Percentiles rank a stretch among this genome's conserved stretches.
Evolutionary conservation across 2,113 vertebrate species (phyloP).

Genomic region (Circaetus gallicus): DNA sequence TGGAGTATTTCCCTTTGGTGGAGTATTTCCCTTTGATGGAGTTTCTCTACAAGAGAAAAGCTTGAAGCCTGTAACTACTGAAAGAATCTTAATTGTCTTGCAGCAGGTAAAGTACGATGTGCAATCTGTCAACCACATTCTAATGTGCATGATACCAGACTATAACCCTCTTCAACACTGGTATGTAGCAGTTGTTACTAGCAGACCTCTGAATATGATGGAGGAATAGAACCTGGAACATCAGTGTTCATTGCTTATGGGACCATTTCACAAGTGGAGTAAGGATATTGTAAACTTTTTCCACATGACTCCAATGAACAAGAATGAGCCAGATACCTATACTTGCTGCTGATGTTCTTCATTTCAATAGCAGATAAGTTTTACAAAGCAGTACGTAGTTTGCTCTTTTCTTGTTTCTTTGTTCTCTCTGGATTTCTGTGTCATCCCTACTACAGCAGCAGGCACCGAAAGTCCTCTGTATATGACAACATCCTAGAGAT

Average conservation of each 20-base stretch:
- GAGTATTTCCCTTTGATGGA: neutral
- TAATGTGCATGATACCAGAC: rapidly evolving
- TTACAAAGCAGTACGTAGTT: neutral
- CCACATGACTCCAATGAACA: neutral
- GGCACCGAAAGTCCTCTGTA: neutral
- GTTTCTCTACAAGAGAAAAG: neutral
- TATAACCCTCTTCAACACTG: neutral
- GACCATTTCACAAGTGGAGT: neutral
- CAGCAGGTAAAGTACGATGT: neutral
- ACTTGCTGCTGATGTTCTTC: neutral
- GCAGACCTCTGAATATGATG: neutral
- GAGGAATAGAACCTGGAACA: neutral
- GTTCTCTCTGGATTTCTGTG: neutral
- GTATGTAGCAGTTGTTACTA: neutral
- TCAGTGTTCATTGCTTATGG: neutral
- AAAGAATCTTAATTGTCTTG: neutral
- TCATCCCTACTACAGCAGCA: neutral
- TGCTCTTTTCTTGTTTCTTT: neutral
- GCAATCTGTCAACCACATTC: too few relatives aligned
- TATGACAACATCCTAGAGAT: neutral
- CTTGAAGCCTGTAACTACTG: neutral
- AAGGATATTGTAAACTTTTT: neutral
- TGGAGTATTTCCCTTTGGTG: neutral
- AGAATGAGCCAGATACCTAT: neutral
- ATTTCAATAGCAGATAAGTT: neutral